A percentile compares a stretch with the other conserved stretches of the same genome.
Conservation (phyloP, 2,888 invertebrate genomes). For the Baccha elongata region DNA sequence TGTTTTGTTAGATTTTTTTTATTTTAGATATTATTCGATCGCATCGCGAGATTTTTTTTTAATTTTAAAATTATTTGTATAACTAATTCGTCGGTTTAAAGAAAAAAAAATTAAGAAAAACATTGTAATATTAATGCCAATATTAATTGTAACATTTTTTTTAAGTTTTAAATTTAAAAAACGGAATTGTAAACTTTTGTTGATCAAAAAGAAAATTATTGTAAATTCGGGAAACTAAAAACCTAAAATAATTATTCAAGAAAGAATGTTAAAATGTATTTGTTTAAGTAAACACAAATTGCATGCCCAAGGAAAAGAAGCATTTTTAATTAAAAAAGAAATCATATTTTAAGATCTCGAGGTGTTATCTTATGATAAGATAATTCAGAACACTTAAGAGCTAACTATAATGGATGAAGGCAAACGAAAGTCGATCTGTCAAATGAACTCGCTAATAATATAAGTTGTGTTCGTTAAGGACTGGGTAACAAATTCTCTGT, state of each 20-base stretch:
- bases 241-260: constrained; percentile 9
- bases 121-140: constrained; percentile 38
- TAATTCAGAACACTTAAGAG: too few relatives aligned
- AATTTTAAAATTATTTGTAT: constrained; percentile 35
- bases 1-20: constrained; percentile 39
- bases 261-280: constrained; percentile 48
- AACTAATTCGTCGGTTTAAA: constrained; percentile 38
- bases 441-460: too few relatives aligned
- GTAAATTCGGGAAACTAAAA: constrained; percentile 47
- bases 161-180: constrained; percentile 51
- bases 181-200: constrained; percentile 68
- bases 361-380: too few relatives aligned
- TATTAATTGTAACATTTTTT: constrained; percentile 40
- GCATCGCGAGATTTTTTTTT: constrained; percentile 16
- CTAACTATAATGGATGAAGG: too few relatives aligned
- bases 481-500: too few relatives aligned
- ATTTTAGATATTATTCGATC: constrained; percentile 10
- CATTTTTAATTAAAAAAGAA: too few relatives aligned
- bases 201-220: constrained; percentile 59
- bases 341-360: too few relatives aligned
- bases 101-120: constrained; percentile 6
- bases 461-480: too few relatives aligned
- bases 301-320: constrained; percentile 54
- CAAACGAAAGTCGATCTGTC: too few relatives aligned
- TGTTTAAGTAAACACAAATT: constrained; percentile 70